Base-by-base conservation (phyloP, 1,140 invertebrate genomes). In the Chironomus striatipennis region DNA sequence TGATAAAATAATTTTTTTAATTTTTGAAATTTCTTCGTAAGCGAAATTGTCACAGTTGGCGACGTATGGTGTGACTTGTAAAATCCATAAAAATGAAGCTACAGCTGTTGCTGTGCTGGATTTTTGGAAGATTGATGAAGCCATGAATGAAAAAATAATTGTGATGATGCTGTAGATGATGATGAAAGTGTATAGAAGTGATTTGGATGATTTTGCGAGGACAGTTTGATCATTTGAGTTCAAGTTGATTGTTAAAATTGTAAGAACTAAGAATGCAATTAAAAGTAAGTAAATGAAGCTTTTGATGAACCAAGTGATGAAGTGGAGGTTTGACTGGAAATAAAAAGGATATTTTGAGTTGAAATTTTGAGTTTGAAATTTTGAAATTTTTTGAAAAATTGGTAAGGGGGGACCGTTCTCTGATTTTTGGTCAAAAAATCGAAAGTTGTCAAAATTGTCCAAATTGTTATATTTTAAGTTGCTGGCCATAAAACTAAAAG, bases 231-330 rank as follows among this genome's bases (percentile, higher is more conserved):
- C 9, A 15, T 12, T 42, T 67, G 0, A 73, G 17, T 74, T 76
- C 73, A 73, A 74, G n/a, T 77, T 79, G 80, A 84, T 81, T 79
- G 86, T 87, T 74, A 88, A 81, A 21, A 88, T 76, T 17, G 86
- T 80, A 12, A 86, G 84, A 72, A 89, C 86, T 10, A 88, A 75
- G 24, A 85, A 79, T 7, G 86, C 83, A 20, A 88, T 88, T 74
- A 92, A 85, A 0, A 89, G 75, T 0, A 93, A 82, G 78, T 92
- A 90, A 2, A 90, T 81, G 77, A 93, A 90, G 74, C 89, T 88
- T 78, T 93, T 92, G 18, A 90, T 81, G 79, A 93, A 94, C 91
- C 93, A 94, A 1, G 92, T 91, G 2, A 86, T 80, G 91, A 93
- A 95, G 78, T 95, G 92, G 21, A 95, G 77, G 90, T 90, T 94